A percentile compares a stretch with the other conserved stretches of the same genome.
These are phyloP conservation scores for Recurvirostra avosetta DNA, from an alignment of 2,113 vertebrate species.

Conservation along the genomic window DNA sequence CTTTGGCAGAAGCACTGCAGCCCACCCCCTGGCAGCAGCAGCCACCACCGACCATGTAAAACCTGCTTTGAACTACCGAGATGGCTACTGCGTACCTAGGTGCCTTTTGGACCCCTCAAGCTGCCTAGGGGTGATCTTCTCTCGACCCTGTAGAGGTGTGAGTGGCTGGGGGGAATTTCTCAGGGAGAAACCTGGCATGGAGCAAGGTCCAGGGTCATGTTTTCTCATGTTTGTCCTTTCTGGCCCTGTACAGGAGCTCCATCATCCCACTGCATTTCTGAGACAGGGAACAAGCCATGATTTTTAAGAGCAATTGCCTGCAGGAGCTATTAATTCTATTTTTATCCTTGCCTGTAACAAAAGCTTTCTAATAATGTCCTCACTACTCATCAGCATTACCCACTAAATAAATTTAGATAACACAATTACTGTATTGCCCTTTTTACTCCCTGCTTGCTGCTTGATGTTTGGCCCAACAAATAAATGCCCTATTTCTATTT, in stretches of 20 bases:
- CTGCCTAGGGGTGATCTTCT: background rate
- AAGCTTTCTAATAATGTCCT: constrained; percentile 16
- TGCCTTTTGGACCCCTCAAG: background rate
- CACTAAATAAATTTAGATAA: background rate
- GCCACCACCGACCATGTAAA: accelerated
- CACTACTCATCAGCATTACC: background rate
- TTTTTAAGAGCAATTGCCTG: background rate
- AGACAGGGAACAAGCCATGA: background rate
- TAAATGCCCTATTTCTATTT: background rate
- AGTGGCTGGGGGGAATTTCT: background rate
- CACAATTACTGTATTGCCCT: background rate
- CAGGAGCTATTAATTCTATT: constrained; percentile 16
- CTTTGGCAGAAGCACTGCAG: background rate
- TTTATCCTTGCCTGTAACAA: constrained; percentile 20
- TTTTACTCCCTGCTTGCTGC: background rate
- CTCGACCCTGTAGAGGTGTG: background rate
- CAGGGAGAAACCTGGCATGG: background rate
- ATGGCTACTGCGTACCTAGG: background rate
- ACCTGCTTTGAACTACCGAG: background rate
- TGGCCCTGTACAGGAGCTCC: background rate
- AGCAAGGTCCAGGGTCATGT: background rate
- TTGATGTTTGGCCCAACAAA: background rate
- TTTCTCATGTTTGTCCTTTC: background rate
- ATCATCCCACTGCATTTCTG: background rate
- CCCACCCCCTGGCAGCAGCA: background rate